phyloP scores from a whole-genome alignment of 35 echinoderm and acorn worm species.

The Ptychodera flava region DNA sequence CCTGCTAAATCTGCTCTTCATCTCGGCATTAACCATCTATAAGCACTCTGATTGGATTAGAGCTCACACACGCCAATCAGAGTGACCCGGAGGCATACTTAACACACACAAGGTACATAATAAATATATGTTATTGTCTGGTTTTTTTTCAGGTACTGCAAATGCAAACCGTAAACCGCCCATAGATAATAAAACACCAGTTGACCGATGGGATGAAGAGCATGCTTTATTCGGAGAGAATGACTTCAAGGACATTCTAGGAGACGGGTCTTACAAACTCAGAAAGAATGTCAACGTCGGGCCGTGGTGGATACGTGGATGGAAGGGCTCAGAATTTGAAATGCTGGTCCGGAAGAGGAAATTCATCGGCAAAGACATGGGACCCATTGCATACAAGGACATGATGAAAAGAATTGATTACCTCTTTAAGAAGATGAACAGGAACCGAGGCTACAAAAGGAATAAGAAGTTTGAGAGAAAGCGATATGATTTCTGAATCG shows the following conservation, averaged over 20 bases:
- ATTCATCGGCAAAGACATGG: conserved; percentile 36
- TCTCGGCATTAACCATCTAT: too few relatives aligned
- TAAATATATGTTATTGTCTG: too few relatives aligned
- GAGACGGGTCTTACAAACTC: conserved; percentile 74
- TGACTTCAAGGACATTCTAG: conserved; percentile 96
- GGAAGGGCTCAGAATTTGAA: conserved; percentile 73
- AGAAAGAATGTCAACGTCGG: conserved; percentile 75
- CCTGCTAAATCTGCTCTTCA: too few relatives aligned
- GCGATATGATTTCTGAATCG: background rate
- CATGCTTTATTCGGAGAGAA: conserved; percentile 92
- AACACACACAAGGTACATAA: too few relatives aligned
- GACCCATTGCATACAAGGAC: conserved; percentile 54
- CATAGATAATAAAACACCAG: conserved; percentile 51
- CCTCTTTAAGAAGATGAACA: conserved; percentile 71
- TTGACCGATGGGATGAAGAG: conserved; percentile 72
- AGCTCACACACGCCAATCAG: too few relatives aligned
- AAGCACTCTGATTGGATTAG: too few relatives aligned
- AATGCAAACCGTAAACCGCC: too few relatives aligned
- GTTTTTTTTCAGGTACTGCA: too few relatives aligned
- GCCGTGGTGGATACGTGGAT: conserved; percentile 83
- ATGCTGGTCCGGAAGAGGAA: conserved; percentile 72
- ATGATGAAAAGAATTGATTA: conserved; percentile 77
- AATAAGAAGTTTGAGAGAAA: background rate
- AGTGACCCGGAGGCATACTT: too few relatives aligned
- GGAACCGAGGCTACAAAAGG: background rate